Evolutionary conservation across 2,797 vertebrate species (phyloP).

Genomic region (Mareca strepera): DNA sequence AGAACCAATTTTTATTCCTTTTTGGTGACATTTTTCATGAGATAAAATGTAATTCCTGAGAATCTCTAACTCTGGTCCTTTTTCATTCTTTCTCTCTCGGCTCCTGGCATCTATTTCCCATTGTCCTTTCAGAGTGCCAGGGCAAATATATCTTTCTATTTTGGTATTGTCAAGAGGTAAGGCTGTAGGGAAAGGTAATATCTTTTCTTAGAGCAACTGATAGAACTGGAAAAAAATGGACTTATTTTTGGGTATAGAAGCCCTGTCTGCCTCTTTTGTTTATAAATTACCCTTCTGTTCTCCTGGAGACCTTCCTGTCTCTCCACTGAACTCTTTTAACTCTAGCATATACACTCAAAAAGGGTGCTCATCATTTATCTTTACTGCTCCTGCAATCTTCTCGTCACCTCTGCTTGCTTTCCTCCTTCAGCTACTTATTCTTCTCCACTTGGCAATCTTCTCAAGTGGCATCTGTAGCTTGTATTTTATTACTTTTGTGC

Average conservation of each 20-base stretch:
- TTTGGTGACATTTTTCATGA: constrained; percentile 56
- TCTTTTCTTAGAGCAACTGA: constrained; percentile 45
- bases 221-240: neutral
- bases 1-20: constrained; percentile 40
- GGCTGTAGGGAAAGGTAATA: constrained; percentile 38
- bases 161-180: constrained; percentile 56
- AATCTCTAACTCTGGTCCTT: constrained; percentile 8
- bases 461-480: constrained; percentile 37
- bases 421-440: neutral
- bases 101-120: constrained; percentile 59
- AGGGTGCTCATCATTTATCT: constrained; percentile 62
- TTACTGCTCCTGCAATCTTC: constrained; percentile 39
- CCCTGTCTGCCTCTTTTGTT: constrained; percentile 59
- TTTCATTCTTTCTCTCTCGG: constrained; percentile 58
- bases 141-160: constrained; percentile 72
- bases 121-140: constrained; percentile 58
- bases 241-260: constrained; percentile 12
- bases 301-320: constrained; percentile 52
- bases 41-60: constrained; percentile 56
- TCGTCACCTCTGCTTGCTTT: constrained; percentile 32
- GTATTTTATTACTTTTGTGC: constrained; percentile 34
- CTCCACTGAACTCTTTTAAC: constrained; percentile 48
- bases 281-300: constrained; percentile 73
- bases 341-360: neutral
- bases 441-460: constrained; percentile 36